phyloP scores from a whole-genome alignment of 2,888 invertebrate species.

The Nomada hirtipes region DNA sequence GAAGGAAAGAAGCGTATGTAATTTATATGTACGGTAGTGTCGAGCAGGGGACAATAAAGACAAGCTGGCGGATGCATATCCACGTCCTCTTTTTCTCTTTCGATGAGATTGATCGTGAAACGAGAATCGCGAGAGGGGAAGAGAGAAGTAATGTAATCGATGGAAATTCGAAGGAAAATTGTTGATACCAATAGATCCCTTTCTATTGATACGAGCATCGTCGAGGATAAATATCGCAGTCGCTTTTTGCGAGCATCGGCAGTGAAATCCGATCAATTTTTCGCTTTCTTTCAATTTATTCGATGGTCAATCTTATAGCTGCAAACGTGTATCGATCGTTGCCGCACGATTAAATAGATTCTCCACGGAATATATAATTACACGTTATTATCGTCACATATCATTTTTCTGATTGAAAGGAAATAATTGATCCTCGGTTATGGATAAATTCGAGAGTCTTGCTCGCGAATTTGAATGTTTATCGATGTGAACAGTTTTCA shows the following conservation, averaged over 20 bases:
- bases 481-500: no score
- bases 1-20: background rate
- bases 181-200: background rate
- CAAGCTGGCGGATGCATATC: constrained; percentile 1
- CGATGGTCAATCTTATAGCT: no score
- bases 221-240: background rate
- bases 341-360: no score
- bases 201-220: background rate
- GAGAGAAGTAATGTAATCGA: background rate
- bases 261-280: background rate
- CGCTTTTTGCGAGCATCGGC: background rate
- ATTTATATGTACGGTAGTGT: constrained; percentile 2
- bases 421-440: no score
- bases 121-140: background rate
- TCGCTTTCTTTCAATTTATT: background rate
- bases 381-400: no score
- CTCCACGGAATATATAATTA: no score
- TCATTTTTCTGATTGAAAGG: no score
- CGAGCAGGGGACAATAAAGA: constrained; percentile 45
- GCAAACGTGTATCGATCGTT: no score
- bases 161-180: background rate
- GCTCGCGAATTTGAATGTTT: no score
- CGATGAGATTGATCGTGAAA: background rate
- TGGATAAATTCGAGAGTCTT: no score
- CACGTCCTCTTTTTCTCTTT: constrained; percentile 6